A percentile compares a stretch with the other conserved stretches of the same genome.
Conservation (phyloP, 2,888 invertebrate genomes). For the Heliconius charithonia region DNA sequence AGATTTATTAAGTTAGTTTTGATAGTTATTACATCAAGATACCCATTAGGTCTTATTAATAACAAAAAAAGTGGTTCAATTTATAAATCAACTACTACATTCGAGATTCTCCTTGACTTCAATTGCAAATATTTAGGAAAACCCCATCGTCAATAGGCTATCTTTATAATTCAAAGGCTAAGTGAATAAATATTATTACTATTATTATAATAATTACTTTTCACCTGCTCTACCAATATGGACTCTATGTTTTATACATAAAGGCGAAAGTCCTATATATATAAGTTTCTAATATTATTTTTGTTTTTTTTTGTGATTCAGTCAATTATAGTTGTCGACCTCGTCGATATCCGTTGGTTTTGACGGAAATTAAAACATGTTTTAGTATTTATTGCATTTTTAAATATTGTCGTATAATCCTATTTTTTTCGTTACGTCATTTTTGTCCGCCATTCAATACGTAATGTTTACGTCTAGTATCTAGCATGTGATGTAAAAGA, state of each 20-base stretch:
- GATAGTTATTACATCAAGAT: too few species aligned
- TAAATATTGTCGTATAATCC: neutral
- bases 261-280: too few species aligned
- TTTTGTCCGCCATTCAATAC: too few species aligned
- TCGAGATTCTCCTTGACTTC: neutral
- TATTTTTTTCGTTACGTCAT: neutral
- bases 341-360: slow-evolving; percentile 67
- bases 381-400: slow-evolving; percentile 9
- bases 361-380: slow-evolving; percentile 62
- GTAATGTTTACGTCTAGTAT: too few species aligned
- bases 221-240: slow-evolving; percentile 4
- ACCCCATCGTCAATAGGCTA: slow-evolving; percentile 24
- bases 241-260: neutral
- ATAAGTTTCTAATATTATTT: neutral
- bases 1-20: too few species aligned
- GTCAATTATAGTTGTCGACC: slow-evolving; percentile 58
- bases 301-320: slow-evolving; percentile 31
- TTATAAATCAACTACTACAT: neutral
- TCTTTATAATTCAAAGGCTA: slow-evolving; percentile 24
- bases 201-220: slow-evolving; percentile 9
- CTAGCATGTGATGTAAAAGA: too few species aligned
- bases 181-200: slow-evolving; percentile 22
- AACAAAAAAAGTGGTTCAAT: too few species aligned
- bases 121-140: slow-evolving; percentile 21
- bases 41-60: neutral